Evolutionary conservation across 2,113 vertebrate species (phyloP).

Genomic region (Nipponia nippon): DNA sequence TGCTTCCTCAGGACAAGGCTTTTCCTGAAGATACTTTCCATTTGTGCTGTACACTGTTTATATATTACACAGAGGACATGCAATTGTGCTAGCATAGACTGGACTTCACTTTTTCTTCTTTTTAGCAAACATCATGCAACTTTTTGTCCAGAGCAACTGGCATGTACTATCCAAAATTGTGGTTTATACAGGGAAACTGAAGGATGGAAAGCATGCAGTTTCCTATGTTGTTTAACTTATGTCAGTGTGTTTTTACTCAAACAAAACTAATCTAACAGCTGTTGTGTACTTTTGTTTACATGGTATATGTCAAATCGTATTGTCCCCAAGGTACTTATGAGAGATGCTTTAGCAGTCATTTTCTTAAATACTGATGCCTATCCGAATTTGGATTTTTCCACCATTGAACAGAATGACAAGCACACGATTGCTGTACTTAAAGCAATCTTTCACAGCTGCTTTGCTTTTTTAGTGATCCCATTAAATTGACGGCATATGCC

Average conservation of each 20-base stretch:
- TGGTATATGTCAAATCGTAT: slow-evolving; percentile 73
- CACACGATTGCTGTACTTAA: slow-evolving; percentile 85
- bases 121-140: neutral
- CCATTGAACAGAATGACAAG: slow-evolving; percentile 87
- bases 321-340: slow-evolving; percentile 77
- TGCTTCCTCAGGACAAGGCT: neutral
- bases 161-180: neutral
- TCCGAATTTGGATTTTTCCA: slow-evolving; percentile 80
- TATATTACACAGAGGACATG: neutral
- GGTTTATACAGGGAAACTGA: neutral
- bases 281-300: slow-evolving; percentile 77
- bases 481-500: slow-evolving; percentile 81
- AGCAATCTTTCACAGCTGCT: slow-evolving; percentile 87
- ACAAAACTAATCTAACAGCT: slow-evolving; percentile 77
- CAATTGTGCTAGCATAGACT: neutral
- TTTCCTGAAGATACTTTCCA: neutral
- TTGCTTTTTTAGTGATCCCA: slow-evolving; percentile 78
- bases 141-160: neutral
- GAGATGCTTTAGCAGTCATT: slow-evolving; percentile 82
- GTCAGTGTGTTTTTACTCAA: slow-evolving; percentile 56
- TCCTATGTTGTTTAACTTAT: slow-evolving; percentile 18
- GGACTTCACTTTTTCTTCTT: neutral
- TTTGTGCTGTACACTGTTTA: neutral
- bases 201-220: neutral
- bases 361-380: slow-evolving; percentile 88